Evolutionary conservation across 2,113 vertebrate species (phyloP).

Genomic region (Lophochroa leadbeateri): DNA sequence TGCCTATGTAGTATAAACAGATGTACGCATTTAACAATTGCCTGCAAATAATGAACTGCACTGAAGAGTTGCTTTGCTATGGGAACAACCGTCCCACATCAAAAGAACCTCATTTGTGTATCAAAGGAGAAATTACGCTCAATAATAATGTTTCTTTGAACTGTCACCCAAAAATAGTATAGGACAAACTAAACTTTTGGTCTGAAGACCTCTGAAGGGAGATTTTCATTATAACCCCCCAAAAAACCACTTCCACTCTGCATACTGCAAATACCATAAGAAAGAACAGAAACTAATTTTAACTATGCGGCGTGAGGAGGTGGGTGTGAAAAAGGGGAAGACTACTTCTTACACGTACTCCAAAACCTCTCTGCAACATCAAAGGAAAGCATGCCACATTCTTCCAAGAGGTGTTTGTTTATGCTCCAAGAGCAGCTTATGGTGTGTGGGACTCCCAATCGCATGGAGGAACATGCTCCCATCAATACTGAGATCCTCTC

Average conservation of each 20-base stretch:
- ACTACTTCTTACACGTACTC: background rate
- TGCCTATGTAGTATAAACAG: background rate
- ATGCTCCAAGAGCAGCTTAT: constrained; percentile 13
- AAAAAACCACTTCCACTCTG: background rate
- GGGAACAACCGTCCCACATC: constrained; percentile 30
- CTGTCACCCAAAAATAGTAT: constrained; percentile 28
- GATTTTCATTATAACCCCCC: background rate
- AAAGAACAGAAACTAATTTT: constrained; percentile 38
- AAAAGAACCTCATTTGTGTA: constrained; percentile 57
- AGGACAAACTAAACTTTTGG: constrained; percentile 19
- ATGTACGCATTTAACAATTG: constrained; percentile 14
- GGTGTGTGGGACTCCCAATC: background rate
- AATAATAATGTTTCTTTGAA: constrained; percentile 15
- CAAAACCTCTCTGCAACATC: constrained; percentile 42
- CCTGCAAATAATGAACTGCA: constrained; percentile 21
- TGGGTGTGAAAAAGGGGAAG: constrained; percentile 31
- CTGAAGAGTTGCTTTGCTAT: constrained; percentile 7
- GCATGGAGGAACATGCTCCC: background rate
- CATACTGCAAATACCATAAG: background rate
- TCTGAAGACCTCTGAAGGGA: constrained; percentile 14
- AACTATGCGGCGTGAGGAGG: background rate
- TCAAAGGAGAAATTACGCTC: constrained; percentile 47
- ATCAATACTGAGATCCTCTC: background rate
- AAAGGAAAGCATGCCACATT: constrained; percentile 15
- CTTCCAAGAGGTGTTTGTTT: constrained; percentile 48